phyloP scores from a whole-genome alignment of 2,113 vertebrate species.

The Etheostoma spectabile region DNA sequence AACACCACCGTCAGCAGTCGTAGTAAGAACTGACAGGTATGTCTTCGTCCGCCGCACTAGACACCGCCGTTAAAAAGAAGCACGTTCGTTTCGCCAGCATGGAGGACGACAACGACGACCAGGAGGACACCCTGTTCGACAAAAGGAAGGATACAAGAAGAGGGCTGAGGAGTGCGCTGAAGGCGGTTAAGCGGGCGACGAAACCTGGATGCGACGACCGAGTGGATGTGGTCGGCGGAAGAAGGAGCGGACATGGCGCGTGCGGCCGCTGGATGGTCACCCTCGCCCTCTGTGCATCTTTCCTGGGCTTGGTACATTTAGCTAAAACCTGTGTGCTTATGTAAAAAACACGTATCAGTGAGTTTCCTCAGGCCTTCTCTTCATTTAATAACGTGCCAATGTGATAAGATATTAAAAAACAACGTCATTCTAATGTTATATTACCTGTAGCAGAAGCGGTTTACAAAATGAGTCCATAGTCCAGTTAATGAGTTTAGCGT shows the following conservation, averaged over 20 bases:
- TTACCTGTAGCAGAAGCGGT: too few relatives aligned
- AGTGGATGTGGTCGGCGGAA: constrained; percentile 59
- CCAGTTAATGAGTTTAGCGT: too few relatives aligned
- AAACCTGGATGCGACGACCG: constrained; percentile 35
- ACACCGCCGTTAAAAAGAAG: constrained; percentile 80
- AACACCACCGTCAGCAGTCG: neutral
- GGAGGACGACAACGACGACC: constrained; percentile 66
- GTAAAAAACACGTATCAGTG: neutral
- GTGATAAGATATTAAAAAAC: neutral
- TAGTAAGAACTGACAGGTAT: constrained; percentile 42
- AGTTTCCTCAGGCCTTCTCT: neutral
- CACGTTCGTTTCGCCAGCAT: constrained; percentile 86
- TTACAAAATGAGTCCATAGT: too few relatives aligned
- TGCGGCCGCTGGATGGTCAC: constrained; percentile 81
- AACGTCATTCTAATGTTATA: too few relatives aligned
- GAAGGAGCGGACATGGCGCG: constrained; percentile 22
- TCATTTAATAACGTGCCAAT: neutral
- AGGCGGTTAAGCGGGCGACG: constrained; percentile 54
- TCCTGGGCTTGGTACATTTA: constrained; percentile 90
- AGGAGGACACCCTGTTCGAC: constrained; percentile 83
- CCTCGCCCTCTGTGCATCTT: constrained; percentile 85
- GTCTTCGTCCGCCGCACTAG: constrained; percentile 49
- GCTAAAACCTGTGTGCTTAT: neutral
- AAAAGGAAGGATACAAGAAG: constrained; percentile 58
- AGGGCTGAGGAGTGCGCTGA: constrained; percentile 67